Evolutionary conservation across 2,113 vertebrate genomes (phyloP).

Genomic region (Leptodactylus fuscus): DNA sequence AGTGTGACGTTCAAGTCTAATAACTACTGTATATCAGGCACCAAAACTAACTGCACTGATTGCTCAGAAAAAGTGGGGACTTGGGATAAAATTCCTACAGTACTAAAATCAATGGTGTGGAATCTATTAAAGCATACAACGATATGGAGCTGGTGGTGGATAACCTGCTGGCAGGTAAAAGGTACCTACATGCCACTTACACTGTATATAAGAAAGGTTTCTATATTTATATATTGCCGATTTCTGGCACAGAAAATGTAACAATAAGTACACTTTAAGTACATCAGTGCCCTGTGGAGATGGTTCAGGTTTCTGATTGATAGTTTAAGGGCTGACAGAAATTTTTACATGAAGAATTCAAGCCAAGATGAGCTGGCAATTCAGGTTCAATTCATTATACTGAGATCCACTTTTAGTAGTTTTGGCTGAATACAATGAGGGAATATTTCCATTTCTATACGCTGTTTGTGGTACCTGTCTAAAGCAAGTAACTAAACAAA

Average conservation of each 20-base stretch:
- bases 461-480: neutral
- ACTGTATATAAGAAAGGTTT: too few relatives aligned
- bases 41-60: too few relatives aligned
- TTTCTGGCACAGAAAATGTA: neutral
- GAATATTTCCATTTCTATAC: slow-evolving; percentile 1
- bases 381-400: neutral
- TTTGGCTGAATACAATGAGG: neutral
- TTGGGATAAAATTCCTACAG: too few relatives aligned
- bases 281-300: neutral
- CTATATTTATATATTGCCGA: too few relatives aligned
- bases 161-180: too few relatives aligned
- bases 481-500: neutral
- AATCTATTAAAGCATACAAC: too few relatives aligned
- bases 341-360: neutral
- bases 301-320: neutral
- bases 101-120: too few relatives aligned
- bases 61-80: too few relatives aligned
- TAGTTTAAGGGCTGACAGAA: neutral
- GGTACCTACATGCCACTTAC: too few relatives aligned
- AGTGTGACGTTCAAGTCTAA: too few relatives aligned
- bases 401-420: neutral
- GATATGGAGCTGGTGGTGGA: too few relatives aligned
- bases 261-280: neutral
- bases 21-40: too few relatives aligned
- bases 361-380: neutral